These are phyloP conservation scores for Blastobasis lacticolella DNA, from an alignment of 2,888 invertebrate species.

Conservation along the genomic window DNA sequence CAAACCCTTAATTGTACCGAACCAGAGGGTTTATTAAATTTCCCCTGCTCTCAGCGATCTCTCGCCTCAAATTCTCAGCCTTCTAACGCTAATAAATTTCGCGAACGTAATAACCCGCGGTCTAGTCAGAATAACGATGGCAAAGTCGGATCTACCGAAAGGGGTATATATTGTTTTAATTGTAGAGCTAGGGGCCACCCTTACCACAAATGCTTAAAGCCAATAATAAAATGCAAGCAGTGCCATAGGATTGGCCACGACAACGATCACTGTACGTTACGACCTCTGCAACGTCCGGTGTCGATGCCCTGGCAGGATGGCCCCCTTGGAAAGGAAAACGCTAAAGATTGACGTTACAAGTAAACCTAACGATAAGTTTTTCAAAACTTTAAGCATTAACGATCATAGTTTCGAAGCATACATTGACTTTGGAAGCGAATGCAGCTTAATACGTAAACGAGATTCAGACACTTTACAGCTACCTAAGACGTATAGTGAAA, in stretches of 20 bases:
- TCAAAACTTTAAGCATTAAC: not conserved
- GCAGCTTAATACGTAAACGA: slow-evolving; percentile 1
- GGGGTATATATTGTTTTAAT: slow-evolving; percentile 1
- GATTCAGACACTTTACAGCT: not conserved
- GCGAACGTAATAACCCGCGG: not conserved
- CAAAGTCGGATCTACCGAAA: not conserved
- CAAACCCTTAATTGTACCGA: not conserved
- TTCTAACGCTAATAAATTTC: not conserved
- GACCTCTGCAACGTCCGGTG: not conserved
- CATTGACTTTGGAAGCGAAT: slow-evolving; percentile 5
- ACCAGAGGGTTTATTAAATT: slow-evolving; percentile 13
- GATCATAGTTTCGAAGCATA: not conserved
- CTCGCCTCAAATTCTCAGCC: not conserved
- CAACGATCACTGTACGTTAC: not conserved
- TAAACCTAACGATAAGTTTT: slow-evolving; percentile 1
- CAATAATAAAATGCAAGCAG: slow-evolving; percentile 3
- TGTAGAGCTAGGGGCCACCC: slow-evolving; percentile 2
- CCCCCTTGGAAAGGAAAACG: not conserved
- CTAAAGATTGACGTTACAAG: not conserved
- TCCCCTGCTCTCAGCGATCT: slow-evolving; percentile 1
- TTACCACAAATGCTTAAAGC: slow-evolving; percentile 2
- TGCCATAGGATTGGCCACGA: slow-evolving; percentile 4
- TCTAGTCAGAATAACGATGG: not conserved
- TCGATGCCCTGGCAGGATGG: not conserved
- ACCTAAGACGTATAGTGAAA: not conserved